These are phyloP conservation scores for Poecilia picta DNA, from an alignment of 2,797 vertebrate genomes.

Conservation along the genomic window DNA sequence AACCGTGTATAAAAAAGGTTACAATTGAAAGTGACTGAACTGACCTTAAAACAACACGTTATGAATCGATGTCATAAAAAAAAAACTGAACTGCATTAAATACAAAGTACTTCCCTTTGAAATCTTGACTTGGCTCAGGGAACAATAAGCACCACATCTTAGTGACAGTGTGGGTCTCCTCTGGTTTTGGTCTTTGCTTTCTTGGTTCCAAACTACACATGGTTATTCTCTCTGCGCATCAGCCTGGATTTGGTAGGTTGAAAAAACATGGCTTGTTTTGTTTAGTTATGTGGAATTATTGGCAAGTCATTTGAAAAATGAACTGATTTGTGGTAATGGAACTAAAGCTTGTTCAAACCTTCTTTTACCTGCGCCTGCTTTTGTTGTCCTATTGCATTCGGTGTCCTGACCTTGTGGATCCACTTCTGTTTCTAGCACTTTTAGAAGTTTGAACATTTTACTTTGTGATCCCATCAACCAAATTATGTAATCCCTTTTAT, in stretches of 20 bases:
- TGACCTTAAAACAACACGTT: too few relatives aligned
- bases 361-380: neutral
- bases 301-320: neutral
- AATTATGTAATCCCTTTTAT: constrained; percentile 7
- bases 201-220: neutral
- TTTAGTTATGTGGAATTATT: neutral
- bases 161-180: neutral
- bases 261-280: neutral
- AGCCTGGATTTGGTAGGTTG: neutral
- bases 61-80: too few relatives aligned
- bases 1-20: constrained; percentile 25
- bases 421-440: neutral
- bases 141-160: neutral
- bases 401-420: neutral
- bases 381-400: neutral
- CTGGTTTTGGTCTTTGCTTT: neutral
- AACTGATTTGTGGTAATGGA: neutral
- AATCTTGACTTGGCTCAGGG: neutral
- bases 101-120: neutral
- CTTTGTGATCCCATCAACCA: neutral
- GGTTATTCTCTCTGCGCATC: neutral
- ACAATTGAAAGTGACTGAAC: neutral
- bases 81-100: too few relatives aligned
- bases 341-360: neutral
- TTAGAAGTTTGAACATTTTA: neutral